Conservation (phyloP, 2,888 invertebrate genomes). For the Leucophora obtusa region DNA sequence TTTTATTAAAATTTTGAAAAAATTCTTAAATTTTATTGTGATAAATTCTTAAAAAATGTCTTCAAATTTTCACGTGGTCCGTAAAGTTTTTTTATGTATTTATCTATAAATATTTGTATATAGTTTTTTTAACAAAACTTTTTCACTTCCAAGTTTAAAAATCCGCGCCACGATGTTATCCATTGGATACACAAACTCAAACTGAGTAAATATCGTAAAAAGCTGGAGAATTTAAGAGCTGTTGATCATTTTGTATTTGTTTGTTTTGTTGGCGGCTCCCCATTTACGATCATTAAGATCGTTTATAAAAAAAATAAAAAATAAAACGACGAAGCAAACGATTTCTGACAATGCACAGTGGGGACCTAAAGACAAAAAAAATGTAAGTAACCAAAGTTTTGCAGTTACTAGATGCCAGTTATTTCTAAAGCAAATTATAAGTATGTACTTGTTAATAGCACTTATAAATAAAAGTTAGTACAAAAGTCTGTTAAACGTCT, state of each 20-base stretch:
- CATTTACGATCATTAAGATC: slow-evolving; percentile 50
- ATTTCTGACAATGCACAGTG: not conserved
- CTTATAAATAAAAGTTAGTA: no score
- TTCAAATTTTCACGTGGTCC: slow-evolving; percentile 58
- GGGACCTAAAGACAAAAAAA: slow-evolving; percentile 1
- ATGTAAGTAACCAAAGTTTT: no score
- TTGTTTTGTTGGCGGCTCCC: slow-evolving; percentile 50
- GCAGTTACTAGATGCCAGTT: no score
- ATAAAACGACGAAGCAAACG: slow-evolving; percentile 8
- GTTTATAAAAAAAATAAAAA: slow-evolving; percentile 14
- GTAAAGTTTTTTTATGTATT: slow-evolving; percentile 33
- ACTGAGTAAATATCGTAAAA: slow-evolving; percentile 76
- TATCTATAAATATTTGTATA: slow-evolving; percentile 30
- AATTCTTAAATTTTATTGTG: slow-evolving; percentile 7
- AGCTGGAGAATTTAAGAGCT: slow-evolving; percentile 70
- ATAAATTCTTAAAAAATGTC: slow-evolving; percentile 36
- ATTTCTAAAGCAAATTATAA: no score
- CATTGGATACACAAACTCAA: slow-evolving; percentile 73
- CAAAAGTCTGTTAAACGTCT: no score
- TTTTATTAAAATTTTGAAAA: not conserved
- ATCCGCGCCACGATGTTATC: slow-evolving; percentile 60
- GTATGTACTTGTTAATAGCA: no score
- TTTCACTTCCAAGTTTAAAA: slow-evolving; percentile 24
- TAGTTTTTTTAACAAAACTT: slow-evolving; percentile 19
- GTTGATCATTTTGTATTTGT: slow-evolving; percentile 36